A percentile compares a stretch with the other conserved stretches of the same genome.
Conservation (phyloP, 2,888 invertebrate species). For the Drosophila helvetica region DNA sequence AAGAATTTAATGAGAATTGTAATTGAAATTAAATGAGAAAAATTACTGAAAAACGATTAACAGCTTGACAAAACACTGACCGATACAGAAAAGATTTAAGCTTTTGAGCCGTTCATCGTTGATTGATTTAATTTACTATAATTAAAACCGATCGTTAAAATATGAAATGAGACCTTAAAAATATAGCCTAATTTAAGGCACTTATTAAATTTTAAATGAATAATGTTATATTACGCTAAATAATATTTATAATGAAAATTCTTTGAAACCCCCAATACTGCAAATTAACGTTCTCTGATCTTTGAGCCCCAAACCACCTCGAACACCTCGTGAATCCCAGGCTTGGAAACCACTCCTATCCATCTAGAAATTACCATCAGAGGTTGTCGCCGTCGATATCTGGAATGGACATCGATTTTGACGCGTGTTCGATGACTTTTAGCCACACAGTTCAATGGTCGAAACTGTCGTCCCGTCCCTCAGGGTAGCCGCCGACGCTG, state of each 20-base stretch:
- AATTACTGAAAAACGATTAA: background rate
- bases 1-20: background rate
- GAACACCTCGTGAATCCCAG: background rate
- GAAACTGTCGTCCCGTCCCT: slow-evolving; percentile 16
- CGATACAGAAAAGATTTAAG: background rate
- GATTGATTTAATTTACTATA: background rate
- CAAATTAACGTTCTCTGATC: no score
- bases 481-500: background rate
- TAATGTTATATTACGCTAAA: background rate
- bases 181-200: no score
- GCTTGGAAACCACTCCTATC: slow-evolving; percentile 22
- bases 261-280: background rate
- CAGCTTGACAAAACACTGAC: background rate
- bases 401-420: slow-evolving; percentile 17
- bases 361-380: slow-evolving; percentile 29
- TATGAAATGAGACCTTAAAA: background rate
- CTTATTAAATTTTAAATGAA: background rate
- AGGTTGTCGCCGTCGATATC: slow-evolving; percentile 32
- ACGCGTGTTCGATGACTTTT: slow-evolving; percentile 14
- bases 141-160: background rate
- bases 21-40: background rate
- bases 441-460: slow-evolving; percentile 39
- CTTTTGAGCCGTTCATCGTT: background rate
- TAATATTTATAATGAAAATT: background rate
- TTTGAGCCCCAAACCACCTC: slow-evolving; percentile 11